Evolutionary conservation across 1,140 invertebrate species (phyloP), one percentile per base, ranked within the genome.

Genomic region (Whitmania pigra): DNA sequence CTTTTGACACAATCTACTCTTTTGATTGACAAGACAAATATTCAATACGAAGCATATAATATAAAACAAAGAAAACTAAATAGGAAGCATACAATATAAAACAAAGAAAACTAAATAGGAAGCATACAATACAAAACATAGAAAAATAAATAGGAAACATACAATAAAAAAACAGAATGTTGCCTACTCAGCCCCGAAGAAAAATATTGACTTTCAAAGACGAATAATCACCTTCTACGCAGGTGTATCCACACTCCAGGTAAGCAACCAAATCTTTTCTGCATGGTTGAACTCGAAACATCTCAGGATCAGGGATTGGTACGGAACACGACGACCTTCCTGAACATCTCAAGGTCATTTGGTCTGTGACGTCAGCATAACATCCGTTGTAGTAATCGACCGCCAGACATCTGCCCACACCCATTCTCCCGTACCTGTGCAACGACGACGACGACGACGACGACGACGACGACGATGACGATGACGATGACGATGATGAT

Each of bases 181-280:
- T 36, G 31, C 6, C 31, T 36, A 36, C 31, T 36, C 31, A 36
- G 31, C 6, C 31, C 31, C 31, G 31, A 36, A 36, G 2, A 36
- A 36, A 36, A 36, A 2, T 36, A 36, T 36, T 36, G 31, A 36
- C 31, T 36, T 36, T 36, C 31, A 36, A 63, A 63, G 5, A 31
- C 0, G 18, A 13, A 67, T 11, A 67, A 29, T 40, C 20, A 73
- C 72, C 68, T 57, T 72, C n/a, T 18, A 73, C 68, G 54, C 72
- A 73, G 13, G 17, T 57, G 55, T 73, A 73, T 18, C 25, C 57
- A 55, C 67, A 67, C 29, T 69, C 68, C 31, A 73, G 43, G 72
- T 73, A 73, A 25, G 68, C 72, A 29, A 73, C 68, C 36, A 73
- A 68, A 54, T 73, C 72, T 29, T 71, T 70, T 31, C 72, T 67